Conservation (phyloP, 1,140 invertebrate species). For the Latrodectus geometricus region DNA sequence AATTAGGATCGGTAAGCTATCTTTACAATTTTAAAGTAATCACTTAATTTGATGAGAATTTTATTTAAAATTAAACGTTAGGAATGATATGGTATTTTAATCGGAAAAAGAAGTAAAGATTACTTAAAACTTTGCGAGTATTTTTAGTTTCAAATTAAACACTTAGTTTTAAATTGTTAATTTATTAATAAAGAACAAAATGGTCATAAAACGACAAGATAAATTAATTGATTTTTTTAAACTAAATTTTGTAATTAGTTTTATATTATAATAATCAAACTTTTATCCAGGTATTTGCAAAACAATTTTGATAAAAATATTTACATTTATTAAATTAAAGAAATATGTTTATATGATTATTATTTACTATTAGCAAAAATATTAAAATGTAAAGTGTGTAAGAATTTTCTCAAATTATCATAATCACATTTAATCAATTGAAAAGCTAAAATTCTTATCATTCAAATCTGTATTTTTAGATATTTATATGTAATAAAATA, state of each 20-base stretch:
- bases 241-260: too few species aligned
- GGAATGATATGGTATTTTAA: not conserved
- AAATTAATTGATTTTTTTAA: too few species aligned
- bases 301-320: too few species aligned
- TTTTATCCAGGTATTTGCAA: too few species aligned
- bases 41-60: not conserved
- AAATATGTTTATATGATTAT: too few species aligned
- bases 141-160: not conserved
- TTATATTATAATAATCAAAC: too few species aligned
- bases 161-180: not conserved
- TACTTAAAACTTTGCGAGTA: not conserved
- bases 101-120: not conserved
- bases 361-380: too few species aligned
- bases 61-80: not conserved
- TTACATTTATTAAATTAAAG: too few species aligned
- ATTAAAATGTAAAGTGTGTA: not conserved
- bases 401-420: not conserved
- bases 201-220: too few species aligned
- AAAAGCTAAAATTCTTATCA: not conserved
- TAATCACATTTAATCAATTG: not conserved
- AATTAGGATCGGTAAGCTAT: slow-evolving; percentile 27
- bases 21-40: not conserved
- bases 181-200: not conserved
- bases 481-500: not conserved
- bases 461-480: not conserved